Evolutionary conservation across 2,113 vertebrate species (phyloP).

Genomic region (Microcebus ravelobensis): DNA sequence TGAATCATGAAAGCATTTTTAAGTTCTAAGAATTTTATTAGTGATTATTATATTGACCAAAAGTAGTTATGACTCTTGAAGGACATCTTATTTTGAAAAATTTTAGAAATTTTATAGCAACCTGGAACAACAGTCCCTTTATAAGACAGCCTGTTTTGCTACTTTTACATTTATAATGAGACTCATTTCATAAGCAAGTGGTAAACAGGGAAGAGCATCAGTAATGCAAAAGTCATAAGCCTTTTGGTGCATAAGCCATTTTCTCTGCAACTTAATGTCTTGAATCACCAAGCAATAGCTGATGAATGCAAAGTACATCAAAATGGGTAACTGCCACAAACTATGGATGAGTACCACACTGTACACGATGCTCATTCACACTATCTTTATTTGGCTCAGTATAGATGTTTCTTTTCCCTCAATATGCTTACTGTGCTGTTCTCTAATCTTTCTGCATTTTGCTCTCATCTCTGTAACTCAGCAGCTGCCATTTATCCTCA

Average conservation of each 20-base stretch:
- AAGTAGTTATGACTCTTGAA: constrained; percentile 31
- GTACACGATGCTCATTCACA: not conserved
- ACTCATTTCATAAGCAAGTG: constrained; percentile 32
- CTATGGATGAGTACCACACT: not conserved
- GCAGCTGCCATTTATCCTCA: not conserved
- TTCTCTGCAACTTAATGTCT: not conserved
- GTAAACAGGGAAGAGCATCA: not conserved
- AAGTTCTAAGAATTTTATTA: constrained; percentile 39
- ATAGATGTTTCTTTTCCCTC: not conserved
- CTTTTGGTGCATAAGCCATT: not conserved
- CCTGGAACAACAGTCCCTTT: not conserved
- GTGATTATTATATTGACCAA: constrained; percentile 7
- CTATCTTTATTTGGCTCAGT: not conserved
- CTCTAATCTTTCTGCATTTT: not conserved
- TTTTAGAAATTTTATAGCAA: constrained; percentile 16
- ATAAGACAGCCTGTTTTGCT: not conserved
- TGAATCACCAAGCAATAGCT: not conserved
- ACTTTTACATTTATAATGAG: not conserved
- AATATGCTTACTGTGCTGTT: not conserved
- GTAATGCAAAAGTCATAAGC: not conserved
- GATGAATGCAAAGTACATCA: not conserved
- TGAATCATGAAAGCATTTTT: constrained; percentile 21
- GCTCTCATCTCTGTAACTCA: not conserved
- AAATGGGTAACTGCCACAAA: not conserved
- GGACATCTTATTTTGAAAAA: constrained; percentile 4